Evolutionary conservation across 2,797 vertebrate genomes (phyloP), one percentile per base, ranked within the genome.

Genomic region (Pterois miles): DNA sequence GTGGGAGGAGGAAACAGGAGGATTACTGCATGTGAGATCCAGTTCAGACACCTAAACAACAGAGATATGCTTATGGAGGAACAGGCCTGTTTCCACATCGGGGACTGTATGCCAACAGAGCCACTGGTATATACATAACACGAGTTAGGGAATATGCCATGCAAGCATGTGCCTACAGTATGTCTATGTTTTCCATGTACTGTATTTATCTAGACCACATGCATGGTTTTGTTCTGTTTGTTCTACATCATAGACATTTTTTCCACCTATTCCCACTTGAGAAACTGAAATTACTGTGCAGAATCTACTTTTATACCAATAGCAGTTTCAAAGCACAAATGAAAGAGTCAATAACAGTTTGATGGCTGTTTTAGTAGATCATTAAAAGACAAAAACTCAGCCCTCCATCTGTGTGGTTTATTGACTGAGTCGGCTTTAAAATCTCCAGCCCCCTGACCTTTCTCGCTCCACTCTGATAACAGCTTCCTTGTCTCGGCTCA

Each of bases 381-480:
- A 84, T 77, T 70, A 63, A 80, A 59, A 53, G 43, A 79, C 6
- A 43, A 46, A 69, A 80, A 59, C 40, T 63, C 34, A 36, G 31
- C n/a, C 43, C 9, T 67, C 11, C 52, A 71, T 58, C 60, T 78
- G 69, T 86, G 77, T 67, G 40, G 11, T 89, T 84, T 80, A 85
- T 80, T 71, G 84, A 89, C 76, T 75, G 20, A 75, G 52, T 53
- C 31, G 62, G 27, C 14, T 3, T 40, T 48, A 36, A 76, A 69
- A 74, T 31, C 36, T 53, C 25, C 23, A 36, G 31, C 36, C 70
- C 36, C 59, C 52, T 85, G 78, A 89, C 76, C 82, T 85, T 80
- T 87, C 40, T 52, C 25, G 7, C 29, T 50, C 69, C 18, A 1
- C 58, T 71, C 76, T 84, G 84, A 90, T 86, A 92, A 90, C 75